Evolutionary conservation across 2,888 invertebrate species (phyloP).

Genomic region (Melinopterus prodromus): DNA sequence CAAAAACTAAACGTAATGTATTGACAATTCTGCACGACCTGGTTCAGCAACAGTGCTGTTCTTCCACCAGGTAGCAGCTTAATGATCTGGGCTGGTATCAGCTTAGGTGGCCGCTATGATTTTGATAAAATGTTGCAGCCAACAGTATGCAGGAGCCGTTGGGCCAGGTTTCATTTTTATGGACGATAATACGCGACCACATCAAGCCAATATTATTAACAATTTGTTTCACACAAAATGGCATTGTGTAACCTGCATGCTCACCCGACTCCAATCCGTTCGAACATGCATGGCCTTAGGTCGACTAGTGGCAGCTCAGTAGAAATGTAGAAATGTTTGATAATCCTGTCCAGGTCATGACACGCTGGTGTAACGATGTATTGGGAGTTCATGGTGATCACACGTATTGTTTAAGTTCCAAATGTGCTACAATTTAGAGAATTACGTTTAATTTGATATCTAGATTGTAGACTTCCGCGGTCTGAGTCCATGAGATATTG

Average conservation of each 20-base stretch:
- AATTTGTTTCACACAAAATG: neutral
- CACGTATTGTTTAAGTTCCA: neutral
- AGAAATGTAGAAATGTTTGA: neutral
- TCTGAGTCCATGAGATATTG: no score
- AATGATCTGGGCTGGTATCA: constrained; percentile 25
- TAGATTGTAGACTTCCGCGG: no score
- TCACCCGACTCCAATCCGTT: no score
- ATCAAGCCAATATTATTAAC: constrained; percentile 15
- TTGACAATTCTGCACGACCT: no score
- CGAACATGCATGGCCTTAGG: constrained; percentile 13
- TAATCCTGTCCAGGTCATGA: neutral
- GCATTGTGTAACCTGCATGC: constrained; percentile 10
- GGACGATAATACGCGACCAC: constrained; percentile 19
- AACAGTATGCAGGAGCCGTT: constrained; percentile 11
- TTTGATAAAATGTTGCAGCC: neutral
- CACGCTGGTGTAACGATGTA: neutral
- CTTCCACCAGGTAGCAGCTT: neutral
- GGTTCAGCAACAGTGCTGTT: no score
- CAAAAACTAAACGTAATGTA: no score
- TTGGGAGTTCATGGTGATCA: neutral
- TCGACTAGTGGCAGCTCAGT: no score
- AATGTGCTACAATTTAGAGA: neutral
- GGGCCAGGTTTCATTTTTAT: constrained; percentile 14
- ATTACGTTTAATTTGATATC: neutral
- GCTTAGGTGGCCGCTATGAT: neutral